A percentile compares a stretch with the other conserved stretches of the same genome.
Evolutionary conservation across 1,140 invertebrate genomes (phyloP).

Genomic region (Lordiphosa clarofinis): DNA sequence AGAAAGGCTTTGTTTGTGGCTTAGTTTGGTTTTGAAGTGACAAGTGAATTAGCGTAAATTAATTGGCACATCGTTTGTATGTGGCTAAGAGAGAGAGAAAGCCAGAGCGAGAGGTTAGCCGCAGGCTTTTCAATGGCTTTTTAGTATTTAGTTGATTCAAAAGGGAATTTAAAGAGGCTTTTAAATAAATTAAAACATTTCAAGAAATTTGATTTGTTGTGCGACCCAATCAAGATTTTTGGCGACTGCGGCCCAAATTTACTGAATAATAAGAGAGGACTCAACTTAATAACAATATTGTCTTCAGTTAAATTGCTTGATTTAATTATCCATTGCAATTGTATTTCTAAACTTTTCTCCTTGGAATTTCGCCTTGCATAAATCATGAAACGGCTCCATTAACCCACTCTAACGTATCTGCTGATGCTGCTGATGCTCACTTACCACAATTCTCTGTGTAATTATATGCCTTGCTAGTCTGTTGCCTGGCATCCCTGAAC

Average conservation of each 20-base stretch:
- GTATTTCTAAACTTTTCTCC: too few species aligned
- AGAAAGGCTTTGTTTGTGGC: conserved; percentile 18
- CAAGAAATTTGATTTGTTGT: too few species aligned
- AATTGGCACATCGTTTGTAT: conserved; percentile 30
- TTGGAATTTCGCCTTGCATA: too few species aligned
- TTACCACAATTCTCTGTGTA: conserved; percentile 5
- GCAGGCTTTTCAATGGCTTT: conserved; percentile 3
- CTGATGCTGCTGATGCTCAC: background rate
- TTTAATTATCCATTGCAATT: too few species aligned
- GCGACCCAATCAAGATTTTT: too few species aligned
- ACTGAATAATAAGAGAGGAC: too few species aligned
- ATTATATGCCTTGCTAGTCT: conserved; percentile 5
- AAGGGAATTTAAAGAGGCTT: background rate
- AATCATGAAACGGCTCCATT: conserved; percentile 1
- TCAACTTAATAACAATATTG: too few species aligned
- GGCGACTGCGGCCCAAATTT: too few species aligned
- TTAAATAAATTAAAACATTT: too few species aligned
- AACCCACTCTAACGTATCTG: background rate
- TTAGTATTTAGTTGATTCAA: background rate
- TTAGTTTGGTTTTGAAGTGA: conserved; percentile 24
- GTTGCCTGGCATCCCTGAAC: background rate
- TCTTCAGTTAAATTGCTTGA: too few species aligned
- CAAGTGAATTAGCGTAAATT: conserved; percentile 57
- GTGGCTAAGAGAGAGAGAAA: background rate
- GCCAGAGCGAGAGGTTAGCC: background rate